Percentiles rank a stretch among this genome's conserved stretches.
These are phyloP conservation scores for Chloroceryle amazona DNA, from an alignment of 2,797 vertebrate species.

Conservation along the genomic window DNA sequence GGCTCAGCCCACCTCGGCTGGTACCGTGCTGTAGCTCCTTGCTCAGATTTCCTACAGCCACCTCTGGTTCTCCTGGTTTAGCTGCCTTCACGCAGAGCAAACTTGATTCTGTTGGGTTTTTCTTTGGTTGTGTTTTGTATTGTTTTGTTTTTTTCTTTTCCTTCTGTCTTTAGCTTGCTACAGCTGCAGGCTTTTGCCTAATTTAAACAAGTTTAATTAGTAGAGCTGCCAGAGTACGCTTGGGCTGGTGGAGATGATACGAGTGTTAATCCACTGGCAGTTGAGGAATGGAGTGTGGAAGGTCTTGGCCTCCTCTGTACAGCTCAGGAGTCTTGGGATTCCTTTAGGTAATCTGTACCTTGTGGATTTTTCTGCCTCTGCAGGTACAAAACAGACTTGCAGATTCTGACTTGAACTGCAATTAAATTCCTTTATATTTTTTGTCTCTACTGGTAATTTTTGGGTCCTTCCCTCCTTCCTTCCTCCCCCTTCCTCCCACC, in stretches of 20 bases:
- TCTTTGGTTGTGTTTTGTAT: no score
- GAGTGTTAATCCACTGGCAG: constrained; percentile 17
- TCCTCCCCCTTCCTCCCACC: neutral
- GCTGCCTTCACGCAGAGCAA: constrained; percentile 40
- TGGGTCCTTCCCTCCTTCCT: neutral
- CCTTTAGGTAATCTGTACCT: constrained; percentile 14
- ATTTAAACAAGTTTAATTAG: constrained; percentile 28
- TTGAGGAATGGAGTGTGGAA: constrained; percentile 28
- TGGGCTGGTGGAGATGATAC: constrained; percentile 49
- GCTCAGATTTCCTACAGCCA: constrained; percentile 45
- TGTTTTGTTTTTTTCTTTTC: neutral
- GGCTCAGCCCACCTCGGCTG: constrained; percentile 25
- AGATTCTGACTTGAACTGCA: constrained; percentile 47
- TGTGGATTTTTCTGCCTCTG: constrained; percentile 39
- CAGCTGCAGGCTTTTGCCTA: constrained; percentile 55
- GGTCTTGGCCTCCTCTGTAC: neutral
- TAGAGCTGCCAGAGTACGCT: constrained; percentile 36
- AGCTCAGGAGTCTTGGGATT: constrained; percentile 24
- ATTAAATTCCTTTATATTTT: neutral
- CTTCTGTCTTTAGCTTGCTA: constrained; percentile 31
- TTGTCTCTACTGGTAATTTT: neutral
- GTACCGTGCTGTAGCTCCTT: constrained; percentile 29
- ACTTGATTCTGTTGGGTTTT: neutral
- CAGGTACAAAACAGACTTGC: constrained; percentile 35
- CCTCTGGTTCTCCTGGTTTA: constrained; percentile 22